A percentile compares a stretch with the other conserved stretches of the same genome.
Evolutionary conservation across 1,140 invertebrate genomes (phyloP).

Genomic region (Sesamia nonagrioides): DNA sequence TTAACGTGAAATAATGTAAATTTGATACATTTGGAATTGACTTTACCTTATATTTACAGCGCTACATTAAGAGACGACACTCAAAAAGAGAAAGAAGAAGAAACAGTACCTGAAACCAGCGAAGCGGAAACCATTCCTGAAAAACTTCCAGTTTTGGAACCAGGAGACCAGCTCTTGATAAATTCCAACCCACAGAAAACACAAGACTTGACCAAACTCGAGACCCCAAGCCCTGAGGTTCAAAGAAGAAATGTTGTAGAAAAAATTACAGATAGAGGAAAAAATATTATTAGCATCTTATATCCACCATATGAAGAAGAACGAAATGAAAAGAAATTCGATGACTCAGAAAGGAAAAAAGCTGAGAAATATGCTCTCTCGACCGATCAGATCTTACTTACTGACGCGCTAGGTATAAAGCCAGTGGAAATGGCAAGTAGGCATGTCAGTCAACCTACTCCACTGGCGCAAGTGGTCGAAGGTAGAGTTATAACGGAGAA

Average conservation of each 20-base stretch:
- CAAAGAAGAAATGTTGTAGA: slow-evolving; percentile 91
- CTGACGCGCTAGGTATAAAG: slow-evolving; percentile 72
- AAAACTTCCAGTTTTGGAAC: slow-evolving; percentile 83
- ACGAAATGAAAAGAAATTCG: slow-evolving; percentile 83
- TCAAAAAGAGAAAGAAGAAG: slow-evolving; percentile 55
- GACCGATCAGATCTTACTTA: slow-evolving; percentile 75
- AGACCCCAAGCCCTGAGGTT: slow-evolving; percentile 91
- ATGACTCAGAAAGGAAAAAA: slow-evolving; percentile 86
- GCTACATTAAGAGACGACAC: slow-evolving; percentile 60
- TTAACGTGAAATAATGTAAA: too few species aligned
- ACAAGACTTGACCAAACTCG: slow-evolving; percentile 77
- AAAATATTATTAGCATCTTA: slow-evolving; percentile 91
- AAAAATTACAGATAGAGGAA: slow-evolving; percentile 90
- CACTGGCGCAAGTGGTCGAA: slow-evolving; percentile 79
- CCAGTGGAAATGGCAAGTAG: slow-evolving; percentile 43
- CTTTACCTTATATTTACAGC: slow-evolving; percentile 22
- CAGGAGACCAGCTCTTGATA: slow-evolving; percentile 88
- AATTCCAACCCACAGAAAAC: slow-evolving; percentile 62
- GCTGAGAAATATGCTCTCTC: slow-evolving; percentile 84
- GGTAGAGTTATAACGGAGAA: slow-evolving; percentile 80
- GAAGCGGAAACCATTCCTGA: slow-evolving; percentile 61
- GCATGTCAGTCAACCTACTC: slow-evolving; percentile 64
- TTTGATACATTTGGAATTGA: too few species aligned
- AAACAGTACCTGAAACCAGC: slow-evolving; percentile 45
- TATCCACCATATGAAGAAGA: slow-evolving; percentile 88